These are phyloP conservation scores for Drosophila sucinea DNA, from an alignment of 1,140 invertebrate genomes.

Conservation along the genomic window DNA sequence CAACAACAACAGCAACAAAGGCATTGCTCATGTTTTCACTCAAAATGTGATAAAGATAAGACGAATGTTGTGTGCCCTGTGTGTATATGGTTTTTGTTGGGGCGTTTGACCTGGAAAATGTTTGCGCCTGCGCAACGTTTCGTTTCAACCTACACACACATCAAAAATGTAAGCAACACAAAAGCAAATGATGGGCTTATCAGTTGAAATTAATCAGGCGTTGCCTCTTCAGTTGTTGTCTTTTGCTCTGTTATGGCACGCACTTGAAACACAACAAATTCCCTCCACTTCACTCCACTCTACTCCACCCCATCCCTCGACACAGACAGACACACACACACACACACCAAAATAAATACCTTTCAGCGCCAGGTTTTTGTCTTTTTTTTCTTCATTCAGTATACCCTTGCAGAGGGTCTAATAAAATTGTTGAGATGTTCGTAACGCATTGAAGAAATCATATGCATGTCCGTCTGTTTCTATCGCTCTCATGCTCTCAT, in stretches of 20 bases:
- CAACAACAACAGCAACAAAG: slow-evolving; percentile 38
- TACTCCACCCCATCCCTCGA: too few relatives aligned
- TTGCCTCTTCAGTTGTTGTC: slow-evolving; percentile 50
- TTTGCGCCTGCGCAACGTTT: slow-evolving; percentile 72
- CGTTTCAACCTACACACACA: slow-evolving; percentile 64
- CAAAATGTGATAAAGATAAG: slow-evolving; percentile 79
- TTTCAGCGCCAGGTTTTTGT: slow-evolving; percentile 59
- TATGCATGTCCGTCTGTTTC: too few relatives aligned
- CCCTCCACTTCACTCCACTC: background rate
- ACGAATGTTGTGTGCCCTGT: slow-evolving; percentile 40
- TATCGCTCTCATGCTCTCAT: too few relatives aligned
- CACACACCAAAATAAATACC: slow-evolving; percentile 29
- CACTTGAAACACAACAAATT: slow-evolving; percentile 41
- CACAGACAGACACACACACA: slow-evolving; percentile 12
- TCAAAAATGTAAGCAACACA: slow-evolving; percentile 42
- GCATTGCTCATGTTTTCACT: slow-evolving; percentile 61
- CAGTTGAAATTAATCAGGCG: slow-evolving; percentile 78
- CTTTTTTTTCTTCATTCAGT: slow-evolving; percentile 30
- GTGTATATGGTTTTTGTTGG: slow-evolving; percentile 37
- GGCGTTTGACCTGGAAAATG: slow-evolving; percentile 75
- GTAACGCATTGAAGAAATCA: too few relatives aligned
- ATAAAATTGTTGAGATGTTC: too few relatives aligned
- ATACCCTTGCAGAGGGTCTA: too few relatives aligned
- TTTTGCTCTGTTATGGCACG: slow-evolving; percentile 37
- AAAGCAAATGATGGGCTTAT: slow-evolving; percentile 76